These are phyloP conservation scores for Sparus aurata DNA, from an alignment of 2,797 vertebrate genomes.

Conservation along the genomic window DNA sequence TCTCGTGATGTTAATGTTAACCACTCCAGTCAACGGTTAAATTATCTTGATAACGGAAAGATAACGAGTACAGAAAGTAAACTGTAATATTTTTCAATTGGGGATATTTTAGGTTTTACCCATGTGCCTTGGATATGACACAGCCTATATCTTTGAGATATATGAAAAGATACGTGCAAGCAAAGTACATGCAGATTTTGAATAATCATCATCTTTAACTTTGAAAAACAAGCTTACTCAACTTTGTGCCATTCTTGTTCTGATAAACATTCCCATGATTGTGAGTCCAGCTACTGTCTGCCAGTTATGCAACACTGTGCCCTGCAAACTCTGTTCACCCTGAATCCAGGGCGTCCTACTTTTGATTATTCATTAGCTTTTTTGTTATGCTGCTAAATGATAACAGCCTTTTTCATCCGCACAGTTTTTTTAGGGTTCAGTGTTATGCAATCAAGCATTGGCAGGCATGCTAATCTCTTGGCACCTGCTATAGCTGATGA, in stretches of 20 bases:
- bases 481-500: not conserved
- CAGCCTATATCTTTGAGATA: too few relatives aligned
- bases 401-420: slow-evolving; percentile 8
- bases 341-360: not conserved
- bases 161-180: too few relatives aligned
- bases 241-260: too few relatives aligned
- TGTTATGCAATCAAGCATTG: slow-evolving; percentile 35
- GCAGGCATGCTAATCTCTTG: slow-evolving; percentile 37
- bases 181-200: too few relatives aligned
- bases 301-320: not conserved
- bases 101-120: too few relatives aligned
- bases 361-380: not conserved
- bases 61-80: too few relatives aligned
- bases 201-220: too few relatives aligned
- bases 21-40: not conserved
- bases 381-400: not conserved
- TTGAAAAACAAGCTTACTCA: too few relatives aligned
- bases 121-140: too few relatives aligned
- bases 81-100: too few relatives aligned
- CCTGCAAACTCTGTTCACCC: too few relatives aligned
- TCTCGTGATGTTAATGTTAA: not conserved
- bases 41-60: too few relatives aligned
- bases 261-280: not conserved
- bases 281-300: not conserved
- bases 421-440: not conserved